Evolutionary conservation across 1,140 invertebrate species (phyloP).

Genomic region (Microvelia longipes): DNA sequence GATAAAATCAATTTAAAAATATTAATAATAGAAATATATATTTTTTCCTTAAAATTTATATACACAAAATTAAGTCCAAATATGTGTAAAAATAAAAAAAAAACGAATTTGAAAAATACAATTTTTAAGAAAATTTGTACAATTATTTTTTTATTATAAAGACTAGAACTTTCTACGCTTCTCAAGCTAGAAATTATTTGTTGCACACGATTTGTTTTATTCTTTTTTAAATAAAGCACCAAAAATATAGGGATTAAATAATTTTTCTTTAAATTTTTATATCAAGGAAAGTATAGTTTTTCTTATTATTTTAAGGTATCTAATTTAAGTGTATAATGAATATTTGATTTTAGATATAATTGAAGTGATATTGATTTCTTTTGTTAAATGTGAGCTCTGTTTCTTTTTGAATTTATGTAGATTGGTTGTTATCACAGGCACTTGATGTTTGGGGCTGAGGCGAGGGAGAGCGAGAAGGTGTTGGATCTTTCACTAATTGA

Average conservation of each 20-base stretch:
- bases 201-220: background rate
- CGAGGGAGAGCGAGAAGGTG: background rate
- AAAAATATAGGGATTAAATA: background rate
- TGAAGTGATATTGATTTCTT: background rate
- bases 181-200: conserved; percentile 2
- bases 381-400: background rate
- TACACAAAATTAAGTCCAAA: background rate
- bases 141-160: background rate
- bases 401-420: background rate
- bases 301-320: background rate
- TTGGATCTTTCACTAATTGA: background rate
- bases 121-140: background rate
- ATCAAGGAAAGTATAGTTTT: background rate
- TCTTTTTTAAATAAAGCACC: background rate
- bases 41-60: background rate
- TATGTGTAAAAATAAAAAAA: background rate
- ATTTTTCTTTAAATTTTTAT: background rate
- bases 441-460: background rate
- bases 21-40: too few species aligned
- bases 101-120: background rate
- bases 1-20: too few species aligned
- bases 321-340: background rate
- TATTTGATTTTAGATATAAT: background rate
- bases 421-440: background rate
- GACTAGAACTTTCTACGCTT: conserved; percentile 5